Percentiles rank a stretch among this genome's conserved stretches.
Evolutionary conservation across 1,140 invertebrate genomes (phyloP).

Genomic region (roundworm (Caenorhabditis elegans)): DNA sequence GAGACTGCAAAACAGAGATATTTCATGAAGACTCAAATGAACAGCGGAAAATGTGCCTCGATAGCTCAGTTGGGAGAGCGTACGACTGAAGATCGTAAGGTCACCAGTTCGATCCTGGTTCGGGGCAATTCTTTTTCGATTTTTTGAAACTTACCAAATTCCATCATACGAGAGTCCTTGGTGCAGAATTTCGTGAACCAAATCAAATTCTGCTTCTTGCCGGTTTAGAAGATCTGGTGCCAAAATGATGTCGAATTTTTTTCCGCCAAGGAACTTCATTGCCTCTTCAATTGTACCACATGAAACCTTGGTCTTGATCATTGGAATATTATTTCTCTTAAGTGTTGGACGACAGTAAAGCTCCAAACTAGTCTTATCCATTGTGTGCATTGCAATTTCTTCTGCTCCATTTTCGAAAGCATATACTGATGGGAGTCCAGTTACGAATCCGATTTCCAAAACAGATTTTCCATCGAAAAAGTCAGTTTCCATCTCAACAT

Average conservation of each 20-base stretch:
- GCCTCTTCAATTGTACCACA: slow-evolving; percentile 47
- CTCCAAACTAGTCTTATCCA: slow-evolving; percentile 50
- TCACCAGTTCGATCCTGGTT: slow-evolving; percentile 68
- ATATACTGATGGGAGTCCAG: slow-evolving; percentile 60
- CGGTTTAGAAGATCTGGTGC: slow-evolving; percentile 59
- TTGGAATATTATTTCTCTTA: slow-evolving; percentile 57
- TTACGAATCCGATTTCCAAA: slow-evolving; percentile 61
- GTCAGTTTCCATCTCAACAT: slow-evolving; percentile 60
- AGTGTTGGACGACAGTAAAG: slow-evolving; percentile 58
- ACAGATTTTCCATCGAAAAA: slow-evolving; percentile 57
- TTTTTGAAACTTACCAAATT: slow-evolving; percentile 55
- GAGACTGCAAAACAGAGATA: slow-evolving; percentile 46
- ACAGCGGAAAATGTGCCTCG: slow-evolving; percentile 10
- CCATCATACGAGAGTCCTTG: slow-evolving; percentile 53
- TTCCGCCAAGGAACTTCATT: slow-evolving; percentile 42
- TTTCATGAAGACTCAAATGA: neutral
- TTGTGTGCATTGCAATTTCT: slow-evolving; percentile 52
- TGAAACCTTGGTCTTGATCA: slow-evolving; percentile 55
- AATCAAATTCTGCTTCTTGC: slow-evolving; percentile 53
- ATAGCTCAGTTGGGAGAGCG: slow-evolving; percentile 66
- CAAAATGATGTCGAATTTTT: slow-evolving; percentile 59
- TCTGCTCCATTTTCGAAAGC: slow-evolving; percentile 56
- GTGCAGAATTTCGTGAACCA: slow-evolving; percentile 58
- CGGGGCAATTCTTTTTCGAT: neutral
- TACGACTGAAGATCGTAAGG: slow-evolving; percentile 70